Conservation (phyloP, 2,888 invertebrate genomes). For the Drosophila mulleri region DNA sequence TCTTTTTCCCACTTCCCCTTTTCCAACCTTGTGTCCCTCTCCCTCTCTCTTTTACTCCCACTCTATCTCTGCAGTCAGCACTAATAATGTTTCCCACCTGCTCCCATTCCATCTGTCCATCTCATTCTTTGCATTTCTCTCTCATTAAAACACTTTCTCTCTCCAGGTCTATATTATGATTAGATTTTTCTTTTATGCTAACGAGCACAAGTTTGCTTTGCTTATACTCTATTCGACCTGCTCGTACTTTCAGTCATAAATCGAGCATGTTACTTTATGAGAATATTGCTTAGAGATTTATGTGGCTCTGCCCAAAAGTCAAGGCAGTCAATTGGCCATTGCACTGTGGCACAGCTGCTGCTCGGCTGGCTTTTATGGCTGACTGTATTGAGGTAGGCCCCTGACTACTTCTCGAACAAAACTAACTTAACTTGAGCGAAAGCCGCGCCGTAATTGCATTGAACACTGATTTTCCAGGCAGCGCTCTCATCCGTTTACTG, state of each 20-base stretch:
- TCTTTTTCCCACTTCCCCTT: neutral
- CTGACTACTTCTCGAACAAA: slow-evolving; percentile 3
- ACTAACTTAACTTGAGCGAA: slow-evolving; percentile 8
- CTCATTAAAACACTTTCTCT: neutral
- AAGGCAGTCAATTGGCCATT: slow-evolving; percentile 5
- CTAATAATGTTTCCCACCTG: too few species aligned
- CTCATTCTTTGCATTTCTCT: neutral
- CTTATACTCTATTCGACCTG: neutral
- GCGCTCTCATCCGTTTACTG: slow-evolving; percentile 1
- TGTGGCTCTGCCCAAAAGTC: neutral
- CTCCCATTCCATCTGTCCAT: neutral
- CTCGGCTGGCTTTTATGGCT: neutral
- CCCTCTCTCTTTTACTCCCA: neutral
- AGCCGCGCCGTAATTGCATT: slow-evolving; percentile 42
- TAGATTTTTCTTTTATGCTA: slow-evolving; percentile 1
- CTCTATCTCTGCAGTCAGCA: neutral
- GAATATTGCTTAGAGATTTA: neutral
- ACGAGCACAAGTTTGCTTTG: neutral
- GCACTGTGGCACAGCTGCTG: slow-evolving; percentile 20
- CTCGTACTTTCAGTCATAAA: slow-evolving; percentile 2
- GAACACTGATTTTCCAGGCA: slow-evolving; percentile 37
- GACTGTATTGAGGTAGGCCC: neutral
- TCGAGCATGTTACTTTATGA: slow-evolving; percentile 10
- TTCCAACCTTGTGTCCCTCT: too few species aligned
- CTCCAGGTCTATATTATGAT: neutral